These are phyloP conservation scores for Xiphophorus maculatus DNA, from an alignment of 2,113 vertebrate species.

Conservation along the genomic window DNA sequence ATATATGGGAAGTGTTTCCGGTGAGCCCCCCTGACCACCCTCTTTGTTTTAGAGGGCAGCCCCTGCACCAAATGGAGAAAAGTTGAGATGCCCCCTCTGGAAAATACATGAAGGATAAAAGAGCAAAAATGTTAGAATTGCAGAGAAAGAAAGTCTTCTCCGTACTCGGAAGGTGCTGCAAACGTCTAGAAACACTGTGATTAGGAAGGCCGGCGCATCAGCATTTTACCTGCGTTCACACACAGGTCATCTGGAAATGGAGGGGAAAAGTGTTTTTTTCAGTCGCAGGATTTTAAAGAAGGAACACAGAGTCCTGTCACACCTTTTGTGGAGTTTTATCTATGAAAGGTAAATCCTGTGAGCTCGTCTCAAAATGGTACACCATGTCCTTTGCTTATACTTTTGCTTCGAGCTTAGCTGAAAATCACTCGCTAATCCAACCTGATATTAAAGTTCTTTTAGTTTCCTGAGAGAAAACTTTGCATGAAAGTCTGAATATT, in stretches of 20 bases:
- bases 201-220: neutral
- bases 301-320: constrained; percentile 51
- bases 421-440: constrained; percentile 9
- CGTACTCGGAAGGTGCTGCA: constrained; percentile 2
- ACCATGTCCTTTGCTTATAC: constrained; percentile 27
- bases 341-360: constrained; percentile 12
- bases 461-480: constrained; percentile 7
- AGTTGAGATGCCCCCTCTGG: constrained; percentile 85
- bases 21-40: constrained; percentile 42
- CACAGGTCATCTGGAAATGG: constrained; percentile 4
- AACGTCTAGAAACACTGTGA: constrained; percentile 8
- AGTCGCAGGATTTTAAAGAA: constrained; percentile 34
- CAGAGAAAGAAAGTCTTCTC: constrained; percentile 1
- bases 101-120: constrained; percentile 69
- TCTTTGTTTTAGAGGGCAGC: constrained; percentile 78
- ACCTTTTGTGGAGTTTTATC: constrained; percentile 28
- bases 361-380: constrained; percentile 32
- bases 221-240: constrained; percentile 10
- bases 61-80: constrained; percentile 84
- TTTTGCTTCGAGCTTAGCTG: constrained; percentile 19
- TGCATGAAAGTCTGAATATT: neutral
- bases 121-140: constrained; percentile 42
- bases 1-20: constrained; percentile 56
- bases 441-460: constrained; percentile 25
- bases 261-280: constrained; percentile 41